Evolutionary conservation across 2,888 invertebrate species (phyloP).

Genomic region (Morinoia aosen): DNA sequence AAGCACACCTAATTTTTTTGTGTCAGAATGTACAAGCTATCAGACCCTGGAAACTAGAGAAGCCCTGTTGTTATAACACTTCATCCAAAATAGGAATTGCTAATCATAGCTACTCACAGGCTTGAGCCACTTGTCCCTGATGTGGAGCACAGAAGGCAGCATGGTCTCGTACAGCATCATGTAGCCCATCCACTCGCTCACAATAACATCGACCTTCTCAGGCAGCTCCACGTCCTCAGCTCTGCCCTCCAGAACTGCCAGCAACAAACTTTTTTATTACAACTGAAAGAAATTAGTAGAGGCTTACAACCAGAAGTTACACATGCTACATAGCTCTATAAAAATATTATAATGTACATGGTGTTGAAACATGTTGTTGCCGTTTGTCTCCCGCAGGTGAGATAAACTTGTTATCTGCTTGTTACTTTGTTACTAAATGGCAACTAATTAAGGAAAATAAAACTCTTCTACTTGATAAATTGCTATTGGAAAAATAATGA

Average conservation of each 20-base stretch:
- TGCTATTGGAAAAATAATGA: too few species aligned
- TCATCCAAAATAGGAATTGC: neutral
- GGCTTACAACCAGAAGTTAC: neutral
- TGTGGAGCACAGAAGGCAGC: constrained; percentile 68
- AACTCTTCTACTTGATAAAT: too few species aligned
- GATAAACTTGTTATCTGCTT: too few species aligned
- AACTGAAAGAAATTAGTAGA: neutral
- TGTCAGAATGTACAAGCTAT: too few species aligned
- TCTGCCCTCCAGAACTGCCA: constrained; percentile 62
- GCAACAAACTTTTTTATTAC: neutral
- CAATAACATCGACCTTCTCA: constrained; percentile 67
- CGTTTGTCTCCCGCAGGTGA: too few species aligned
- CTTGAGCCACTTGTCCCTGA: constrained; percentile 66
- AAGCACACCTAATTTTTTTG: too few species aligned
- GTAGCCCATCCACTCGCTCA: constrained; percentile 68
- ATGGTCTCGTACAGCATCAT: constrained; percentile 67
- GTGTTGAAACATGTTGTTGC: neutral
- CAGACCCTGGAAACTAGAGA: too few species aligned
- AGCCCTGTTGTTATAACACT: neutral
- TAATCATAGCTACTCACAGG: constrained; percentile 58
- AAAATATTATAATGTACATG: neutral
- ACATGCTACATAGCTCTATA: neutral
- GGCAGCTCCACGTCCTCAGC: constrained; percentile 66
- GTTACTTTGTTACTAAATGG: too few species aligned
- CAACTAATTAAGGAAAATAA: too few species aligned